Conservation (phyloP, 2,888 invertebrate genomes). For the Phragmatobia fuliginosa region DNA sequence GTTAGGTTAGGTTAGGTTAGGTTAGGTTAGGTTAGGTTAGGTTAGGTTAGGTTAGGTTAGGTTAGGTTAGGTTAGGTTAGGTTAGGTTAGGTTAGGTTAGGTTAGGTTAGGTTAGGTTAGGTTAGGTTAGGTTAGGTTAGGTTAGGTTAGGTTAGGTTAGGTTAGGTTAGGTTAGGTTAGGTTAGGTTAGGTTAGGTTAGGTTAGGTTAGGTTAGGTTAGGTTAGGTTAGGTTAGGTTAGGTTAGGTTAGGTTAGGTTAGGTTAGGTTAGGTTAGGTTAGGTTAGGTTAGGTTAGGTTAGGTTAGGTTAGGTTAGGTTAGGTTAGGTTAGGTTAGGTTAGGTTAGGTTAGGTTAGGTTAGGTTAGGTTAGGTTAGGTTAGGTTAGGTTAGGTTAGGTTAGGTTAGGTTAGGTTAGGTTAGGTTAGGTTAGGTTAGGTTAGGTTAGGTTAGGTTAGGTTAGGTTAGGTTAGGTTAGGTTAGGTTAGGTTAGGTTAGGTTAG, state of each 20-base stretch:
- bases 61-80: constrained; percentile 8
- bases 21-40: no score
- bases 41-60: no score
- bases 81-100: constrained; percentile 30
- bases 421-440: no score
- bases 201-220: no score
- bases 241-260: constrained; percentile 5
- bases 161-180: no score
- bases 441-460: no score
- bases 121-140: constrained; percentile 21
- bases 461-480: no score
- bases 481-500: no score
- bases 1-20: no score
- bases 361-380: not conserved
- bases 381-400: constrained; percentile 37
- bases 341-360: no score
- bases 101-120: constrained; percentile 32
- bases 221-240: constrained; percentile 21
- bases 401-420: constrained; percentile 21
- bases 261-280: no score
- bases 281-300: constrained; percentile 36
- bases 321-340: not conserved
- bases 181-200: no score
- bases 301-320: constrained; percentile 36
- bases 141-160: constrained; percentile 2